Evolutionary conservation across 2,888 invertebrate species (phyloP).

Genomic region (Saturnia japonica): DNA sequence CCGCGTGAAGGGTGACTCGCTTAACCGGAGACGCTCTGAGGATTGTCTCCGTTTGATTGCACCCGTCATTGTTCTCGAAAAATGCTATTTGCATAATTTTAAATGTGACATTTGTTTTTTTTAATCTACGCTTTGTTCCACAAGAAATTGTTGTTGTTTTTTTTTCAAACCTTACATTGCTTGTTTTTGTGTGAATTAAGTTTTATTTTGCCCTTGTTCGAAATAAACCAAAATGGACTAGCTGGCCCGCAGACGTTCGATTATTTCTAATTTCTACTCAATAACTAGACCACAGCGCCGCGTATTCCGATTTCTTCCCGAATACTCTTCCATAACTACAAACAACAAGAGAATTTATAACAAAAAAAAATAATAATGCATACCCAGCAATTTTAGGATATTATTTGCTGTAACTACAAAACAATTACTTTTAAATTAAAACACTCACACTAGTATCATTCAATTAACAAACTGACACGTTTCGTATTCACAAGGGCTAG

Average conservation of each 20-base stretch:
- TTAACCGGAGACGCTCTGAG: conserved; percentile 26
- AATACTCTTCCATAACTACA: too few relatives aligned
- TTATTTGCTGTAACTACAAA: not conserved
- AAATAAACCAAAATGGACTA: too few relatives aligned
- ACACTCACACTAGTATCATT: conserved; percentile 18
- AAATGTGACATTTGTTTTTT: conserved; percentile 11
- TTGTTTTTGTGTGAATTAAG: not conserved
- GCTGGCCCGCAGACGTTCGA: too few relatives aligned
- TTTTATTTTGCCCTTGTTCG: not conserved
- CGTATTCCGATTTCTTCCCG: too few relatives aligned
- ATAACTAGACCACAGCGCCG: too few relatives aligned
- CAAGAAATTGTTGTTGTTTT: not conserved
- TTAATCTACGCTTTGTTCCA: not conserved
- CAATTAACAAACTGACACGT: conserved; percentile 27
- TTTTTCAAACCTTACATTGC: not conserved
- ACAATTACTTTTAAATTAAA: conserved; percentile 1
- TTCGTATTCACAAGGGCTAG: conserved; percentile 17
- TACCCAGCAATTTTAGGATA: too few relatives aligned
- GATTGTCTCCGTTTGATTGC: conserved; percentile 41
- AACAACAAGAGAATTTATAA: too few relatives aligned
- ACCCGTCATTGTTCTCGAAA: conserved; percentile 30
- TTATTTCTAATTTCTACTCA: too few relatives aligned
- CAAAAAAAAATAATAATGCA: too few relatives aligned
- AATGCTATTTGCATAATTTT: conserved; percentile 37
- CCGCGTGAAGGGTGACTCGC: conserved; percentile 37